phyloP scores from a whole-genome alignment of 2,113 vertebrate genomes.

The Phrynosoma platyrhinos region DNA sequence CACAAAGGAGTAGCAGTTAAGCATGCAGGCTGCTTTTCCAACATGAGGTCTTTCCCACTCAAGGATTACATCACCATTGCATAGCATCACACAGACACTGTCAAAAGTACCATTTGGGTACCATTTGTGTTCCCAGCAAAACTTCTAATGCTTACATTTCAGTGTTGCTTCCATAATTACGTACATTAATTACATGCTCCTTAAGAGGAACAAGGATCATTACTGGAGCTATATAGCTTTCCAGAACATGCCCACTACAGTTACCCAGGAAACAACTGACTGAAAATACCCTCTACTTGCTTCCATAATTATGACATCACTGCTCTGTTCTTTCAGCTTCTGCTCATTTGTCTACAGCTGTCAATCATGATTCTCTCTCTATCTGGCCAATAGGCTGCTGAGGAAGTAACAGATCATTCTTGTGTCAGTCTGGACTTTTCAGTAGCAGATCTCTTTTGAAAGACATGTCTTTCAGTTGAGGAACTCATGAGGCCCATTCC shows the following conservation, averaged over 20 bases:
- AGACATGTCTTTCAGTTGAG: no score
- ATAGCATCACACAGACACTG: background rate
- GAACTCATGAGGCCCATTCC: no score
- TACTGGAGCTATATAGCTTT: background rate
- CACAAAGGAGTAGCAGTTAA: background rate
- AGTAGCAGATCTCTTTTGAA: no score
- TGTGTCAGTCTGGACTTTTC: no score
- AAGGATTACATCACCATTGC: background rate
- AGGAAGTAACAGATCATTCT: no score
- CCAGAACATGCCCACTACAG: background rate
- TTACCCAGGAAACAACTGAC: background rate
- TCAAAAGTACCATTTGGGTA: background rate
- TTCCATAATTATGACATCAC: slow-evolving; percentile 14
- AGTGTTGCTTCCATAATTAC: background rate
- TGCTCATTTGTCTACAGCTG: no score
- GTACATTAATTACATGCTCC: background rate
- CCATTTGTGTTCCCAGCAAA: background rate
- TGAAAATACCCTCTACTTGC: background rate
- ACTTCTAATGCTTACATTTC: background rate
- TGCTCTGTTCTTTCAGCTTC: background rate
- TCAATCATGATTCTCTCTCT: no score
- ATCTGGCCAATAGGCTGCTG: no score
- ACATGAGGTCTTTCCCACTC: background rate
- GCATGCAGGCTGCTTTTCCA: no score
- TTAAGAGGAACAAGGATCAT: background rate